Conservation (phyloP, 2,797 vertebrate species). For the Naso thynnoides region DNA sequence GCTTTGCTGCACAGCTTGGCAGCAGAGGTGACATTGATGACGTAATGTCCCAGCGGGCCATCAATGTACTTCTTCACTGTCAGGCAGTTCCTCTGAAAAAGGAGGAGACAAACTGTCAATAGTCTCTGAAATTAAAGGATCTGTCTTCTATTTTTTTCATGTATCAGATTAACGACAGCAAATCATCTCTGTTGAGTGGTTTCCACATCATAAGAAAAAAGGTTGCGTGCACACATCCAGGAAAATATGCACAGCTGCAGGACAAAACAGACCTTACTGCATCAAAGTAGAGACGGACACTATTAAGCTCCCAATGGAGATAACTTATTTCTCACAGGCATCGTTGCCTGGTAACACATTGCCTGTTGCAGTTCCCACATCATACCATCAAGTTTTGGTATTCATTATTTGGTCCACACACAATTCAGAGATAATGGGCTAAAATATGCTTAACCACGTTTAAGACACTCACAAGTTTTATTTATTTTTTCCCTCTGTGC, state of each 20-base stretch:
- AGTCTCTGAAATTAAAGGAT: not conserved
- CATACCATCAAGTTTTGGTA: too few relatives aligned
- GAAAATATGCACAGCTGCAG: too few relatives aligned
- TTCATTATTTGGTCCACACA: not conserved
- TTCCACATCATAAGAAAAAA: not conserved
- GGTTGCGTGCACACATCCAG: too few relatives aligned
- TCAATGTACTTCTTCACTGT: conserved; percentile 88
- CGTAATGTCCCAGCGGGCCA: conserved; percentile 88
- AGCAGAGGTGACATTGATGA: conserved; percentile 92
- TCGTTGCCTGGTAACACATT: too few relatives aligned
- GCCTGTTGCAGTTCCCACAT: too few relatives aligned
- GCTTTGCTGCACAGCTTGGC: conserved; percentile 92
- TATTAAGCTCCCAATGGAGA: too few relatives aligned
- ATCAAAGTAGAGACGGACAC: too few relatives aligned
- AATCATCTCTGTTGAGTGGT: not conserved
- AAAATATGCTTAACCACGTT: not conserved
- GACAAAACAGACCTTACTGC: too few relatives aligned
- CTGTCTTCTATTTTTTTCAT: not conserved
- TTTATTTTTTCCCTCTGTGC: too few relatives aligned
- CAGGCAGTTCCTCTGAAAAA: conserved; percentile 87
- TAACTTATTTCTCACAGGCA: too few relatives aligned
- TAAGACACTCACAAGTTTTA: too few relatives aligned
- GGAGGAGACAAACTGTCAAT: not conserved
- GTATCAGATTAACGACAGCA: not conserved
- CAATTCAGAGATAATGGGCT: not conserved